Conservation (phyloP, 2,888 invertebrate species). For the Pseudococcus viburni region DNA sequence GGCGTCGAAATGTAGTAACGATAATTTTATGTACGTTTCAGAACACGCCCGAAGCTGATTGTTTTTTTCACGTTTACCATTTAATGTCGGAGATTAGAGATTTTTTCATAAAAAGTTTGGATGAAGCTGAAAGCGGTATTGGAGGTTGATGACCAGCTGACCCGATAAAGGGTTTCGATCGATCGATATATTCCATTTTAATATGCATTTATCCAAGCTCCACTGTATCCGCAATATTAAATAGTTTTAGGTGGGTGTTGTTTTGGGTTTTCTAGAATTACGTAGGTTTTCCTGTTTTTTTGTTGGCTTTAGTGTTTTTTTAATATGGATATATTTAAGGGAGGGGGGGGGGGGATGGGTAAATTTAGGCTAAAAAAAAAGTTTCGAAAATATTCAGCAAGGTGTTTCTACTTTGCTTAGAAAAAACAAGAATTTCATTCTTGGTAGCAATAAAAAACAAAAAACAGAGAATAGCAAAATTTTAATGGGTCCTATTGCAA, state of each 20-base stretch:
- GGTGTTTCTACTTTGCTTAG: too few relatives aligned
- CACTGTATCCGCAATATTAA: constrained; percentile 97
- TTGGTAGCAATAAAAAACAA: too few relatives aligned
- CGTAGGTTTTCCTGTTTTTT: neutral
- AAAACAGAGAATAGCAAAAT: too few relatives aligned
- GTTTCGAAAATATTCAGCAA: too few relatives aligned
- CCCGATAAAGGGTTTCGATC: constrained; percentile 82
- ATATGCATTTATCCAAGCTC: constrained; percentile 83
- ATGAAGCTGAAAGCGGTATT: constrained; percentile 93
- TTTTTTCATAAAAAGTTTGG: constrained; percentile 95
- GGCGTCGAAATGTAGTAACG: neutral
- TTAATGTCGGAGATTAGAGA: constrained; percentile 98
- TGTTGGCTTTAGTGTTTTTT: too few relatives aligned
- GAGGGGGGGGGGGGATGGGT: too few relatives aligned
- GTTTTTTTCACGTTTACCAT: constrained; percentile 97
- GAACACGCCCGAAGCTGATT: constrained; percentile 97
- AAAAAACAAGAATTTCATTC: too few relatives aligned
- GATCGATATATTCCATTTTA: constrained; percentile 84
- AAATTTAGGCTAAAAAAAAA: too few relatives aligned
- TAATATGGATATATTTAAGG: too few relatives aligned
- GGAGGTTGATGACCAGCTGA: constrained; percentile 90
- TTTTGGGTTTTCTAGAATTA: too few relatives aligned
- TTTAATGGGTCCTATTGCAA: too few relatives aligned
- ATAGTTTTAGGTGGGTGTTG: constrained; percentile 83
- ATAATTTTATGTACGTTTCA: constrained; percentile 71